These are phyloP conservation scores for Cataglyphis albicans DNA, from an alignment of 2,888 invertebrate genomes.

Conservation along the genomic window DNA sequence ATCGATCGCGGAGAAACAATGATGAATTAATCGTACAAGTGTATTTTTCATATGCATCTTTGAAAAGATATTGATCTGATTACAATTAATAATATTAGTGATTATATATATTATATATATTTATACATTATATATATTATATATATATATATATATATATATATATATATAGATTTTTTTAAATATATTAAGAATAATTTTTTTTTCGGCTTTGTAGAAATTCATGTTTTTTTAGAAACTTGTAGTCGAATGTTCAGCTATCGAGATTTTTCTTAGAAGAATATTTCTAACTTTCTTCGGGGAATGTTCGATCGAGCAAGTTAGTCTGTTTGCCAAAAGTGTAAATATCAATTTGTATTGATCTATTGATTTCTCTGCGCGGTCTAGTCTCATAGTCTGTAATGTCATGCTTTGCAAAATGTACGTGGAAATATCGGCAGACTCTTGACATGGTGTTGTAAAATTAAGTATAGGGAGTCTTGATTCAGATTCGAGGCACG, in stretches of 20 bases:
- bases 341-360: slow-evolving; percentile 53
- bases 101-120: neutral
- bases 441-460: neutral
- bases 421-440: slow-evolving; percentile 27
- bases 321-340: slow-evolving; percentile 26
- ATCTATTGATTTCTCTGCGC: slow-evolving; percentile 28
- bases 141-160: no score
- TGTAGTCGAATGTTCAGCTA: neutral
- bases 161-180: no score
- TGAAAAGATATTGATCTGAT: neutral
- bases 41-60: neutral
- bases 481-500: neutral
- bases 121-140: no score
- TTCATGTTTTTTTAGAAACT: neutral
- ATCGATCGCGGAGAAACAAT: slow-evolving; percentile 1
- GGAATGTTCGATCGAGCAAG: slow-evolving; percentile 11
- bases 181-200: neutral
- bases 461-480: slow-evolving; percentile 19
- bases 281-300: neutral
- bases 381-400: slow-evolving; percentile 3
- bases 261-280: neutral
- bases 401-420: slow-evolving; percentile 42
- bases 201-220: neutral
- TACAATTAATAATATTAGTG: neutral
- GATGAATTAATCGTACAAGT: neutral